These are phyloP conservation scores for Siphlonurus alternatus DNA, from an alignment of 2,888 invertebrate genomes.

Conservation along the genomic window DNA sequence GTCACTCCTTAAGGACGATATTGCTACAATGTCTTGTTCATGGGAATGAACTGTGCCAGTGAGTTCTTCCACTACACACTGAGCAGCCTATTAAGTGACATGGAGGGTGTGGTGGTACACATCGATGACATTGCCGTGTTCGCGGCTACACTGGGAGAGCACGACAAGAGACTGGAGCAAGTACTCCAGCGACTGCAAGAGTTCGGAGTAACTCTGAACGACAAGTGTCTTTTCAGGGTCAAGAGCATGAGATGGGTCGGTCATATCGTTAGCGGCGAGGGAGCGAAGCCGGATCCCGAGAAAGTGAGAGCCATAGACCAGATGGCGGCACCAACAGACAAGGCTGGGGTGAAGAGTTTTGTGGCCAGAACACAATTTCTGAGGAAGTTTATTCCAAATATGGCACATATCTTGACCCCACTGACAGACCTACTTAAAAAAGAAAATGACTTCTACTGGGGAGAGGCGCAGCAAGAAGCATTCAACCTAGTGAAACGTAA, in stretches of 20 bases:
- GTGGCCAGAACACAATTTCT: not conserved
- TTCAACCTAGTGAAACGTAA: not conserved
- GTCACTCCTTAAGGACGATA: too few relatives aligned
- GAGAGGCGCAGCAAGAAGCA: not conserved
- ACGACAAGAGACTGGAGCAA: not conserved
- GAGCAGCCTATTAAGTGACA: not conserved
- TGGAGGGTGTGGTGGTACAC: not conserved
- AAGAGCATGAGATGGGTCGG: not conserved
- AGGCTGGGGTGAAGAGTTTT: not conserved
- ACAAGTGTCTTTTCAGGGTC: not conserved
- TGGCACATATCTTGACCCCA: too few relatives aligned
- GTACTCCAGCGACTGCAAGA: not conserved
- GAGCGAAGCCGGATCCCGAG: too few relatives aligned
- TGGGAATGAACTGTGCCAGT: too few relatives aligned
- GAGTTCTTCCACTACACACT: too few relatives aligned
- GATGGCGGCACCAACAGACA: not conserved
- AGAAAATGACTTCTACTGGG: too few relatives aligned
- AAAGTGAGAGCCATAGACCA: too few relatives aligned
- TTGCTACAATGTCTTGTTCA: too few relatives aligned
- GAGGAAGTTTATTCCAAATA: too few relatives aligned
- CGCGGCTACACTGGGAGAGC: not conserved
- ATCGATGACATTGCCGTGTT: not conserved
- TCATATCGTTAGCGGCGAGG: not conserved
- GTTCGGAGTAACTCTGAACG: not conserved
- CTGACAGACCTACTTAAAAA: too few relatives aligned